Evolutionary conservation across 92 coral and sea anemone species (phyloP), one percentile per base, ranked within the genome.

Genomic region (Anthopleura xanthogrammica): DNA sequence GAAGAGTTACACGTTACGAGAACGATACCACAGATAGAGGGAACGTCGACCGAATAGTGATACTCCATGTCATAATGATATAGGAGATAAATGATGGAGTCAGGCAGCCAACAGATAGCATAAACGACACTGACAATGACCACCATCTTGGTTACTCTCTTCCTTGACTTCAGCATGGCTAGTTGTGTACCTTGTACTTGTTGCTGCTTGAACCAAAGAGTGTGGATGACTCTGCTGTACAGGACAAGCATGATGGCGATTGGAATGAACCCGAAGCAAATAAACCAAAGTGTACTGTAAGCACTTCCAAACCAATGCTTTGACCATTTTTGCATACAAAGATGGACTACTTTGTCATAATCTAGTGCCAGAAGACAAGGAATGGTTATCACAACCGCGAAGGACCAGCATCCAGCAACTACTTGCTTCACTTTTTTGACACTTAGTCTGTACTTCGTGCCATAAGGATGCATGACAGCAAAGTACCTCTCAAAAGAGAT

Each of bases 1-100:
- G 94, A 76, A 40, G 94, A 91, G 78, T 91, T 91, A 29, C 88
- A 89, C n/a, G 94, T 85, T 36, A 91, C 90, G 52, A 91, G 81
- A 29, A 91, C 88, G 46, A 91, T 91, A 41, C 87, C 78, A 29
- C 89, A 87, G 76, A 91, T 89, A 74, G 88, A 86, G 16, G 83
- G 72, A 7, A 84, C 90, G 57, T 85, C 89, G 9, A 64, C 72
- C 29, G 92, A 91, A 72, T 91, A 91, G 71, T 42, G 62, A 40
- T 88, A 82, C 24, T 88, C 82, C 54, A 91, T 86, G 75, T 87
- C 86, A 74, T 82, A 83, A 55, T 91, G 72, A 82, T 80, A 82
- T 40, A 88, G 88, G 16, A 86, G 85, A 70, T 91, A 91, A 29
- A 29, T 29, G 36, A 29, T 29, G 36, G 36, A 29, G 36, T 29